Conservation (phyloP, 2,888 invertebrate genomes). For the Yponomeuta sedellus region DNA sequence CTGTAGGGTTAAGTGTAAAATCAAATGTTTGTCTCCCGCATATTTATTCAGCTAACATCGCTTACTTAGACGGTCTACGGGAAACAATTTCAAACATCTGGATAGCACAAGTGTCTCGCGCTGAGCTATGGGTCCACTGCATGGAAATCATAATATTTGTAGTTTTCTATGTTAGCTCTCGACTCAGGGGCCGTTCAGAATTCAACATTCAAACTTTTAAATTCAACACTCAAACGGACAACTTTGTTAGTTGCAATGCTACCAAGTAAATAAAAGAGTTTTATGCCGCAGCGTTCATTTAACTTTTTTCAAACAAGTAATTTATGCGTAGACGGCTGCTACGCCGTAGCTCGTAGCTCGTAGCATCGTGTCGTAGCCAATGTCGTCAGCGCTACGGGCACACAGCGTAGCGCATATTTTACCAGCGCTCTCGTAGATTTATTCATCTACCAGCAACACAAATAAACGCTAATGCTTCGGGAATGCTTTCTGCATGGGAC, state of each 20-base stretch:
- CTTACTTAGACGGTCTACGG: conserved; percentile 14
- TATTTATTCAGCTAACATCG: conserved; percentile 15
- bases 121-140: conserved; percentile 22
- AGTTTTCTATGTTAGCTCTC: neutral
- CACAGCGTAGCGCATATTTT: neutral
- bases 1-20: neutral
- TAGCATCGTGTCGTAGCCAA: neutral
- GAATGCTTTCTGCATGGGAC: neutral
- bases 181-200: neutral
- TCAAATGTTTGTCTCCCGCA: neutral
- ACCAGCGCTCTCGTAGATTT: neutral
- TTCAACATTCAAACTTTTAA: neutral
- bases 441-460: neutral
- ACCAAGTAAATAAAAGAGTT: too few species aligned
- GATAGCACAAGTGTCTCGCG: conserved; percentile 16
- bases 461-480: neutral
- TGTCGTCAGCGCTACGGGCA: neutral
- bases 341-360: neutral
- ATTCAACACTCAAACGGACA: too few species aligned
- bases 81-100: conserved; percentile 21
- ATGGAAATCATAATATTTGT: conserved; percentile 38
- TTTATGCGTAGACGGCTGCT: neutral
- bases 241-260: too few species aligned
- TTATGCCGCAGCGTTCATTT: too few species aligned
- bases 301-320: neutral